These are phyloP conservation scores for Murina feae DNA, from an alignment of 2,113 vertebrate species.

Conservation along the genomic window DNA sequence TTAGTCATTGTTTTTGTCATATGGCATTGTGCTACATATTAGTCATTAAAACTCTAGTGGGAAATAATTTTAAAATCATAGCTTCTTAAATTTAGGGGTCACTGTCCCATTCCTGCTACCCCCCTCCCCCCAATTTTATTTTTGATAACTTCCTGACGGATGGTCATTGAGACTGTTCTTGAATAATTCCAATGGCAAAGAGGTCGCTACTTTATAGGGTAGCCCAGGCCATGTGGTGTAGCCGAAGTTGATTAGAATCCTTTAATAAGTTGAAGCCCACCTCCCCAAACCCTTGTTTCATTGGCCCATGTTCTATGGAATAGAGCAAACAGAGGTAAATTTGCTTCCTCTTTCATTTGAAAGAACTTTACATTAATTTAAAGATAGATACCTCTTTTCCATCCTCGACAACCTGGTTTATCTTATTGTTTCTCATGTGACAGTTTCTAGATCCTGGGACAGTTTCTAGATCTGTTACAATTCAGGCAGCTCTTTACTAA, in stretches of 20 bases:
- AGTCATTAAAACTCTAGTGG: constrained; percentile 44
- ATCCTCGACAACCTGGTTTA: background rate
- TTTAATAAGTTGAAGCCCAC: background rate
- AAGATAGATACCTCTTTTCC: background rate
- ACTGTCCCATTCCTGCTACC: background rate
- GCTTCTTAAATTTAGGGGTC: background rate
- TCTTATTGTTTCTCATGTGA: background rate
- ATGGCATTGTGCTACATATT: background rate
- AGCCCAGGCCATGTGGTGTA: background rate
- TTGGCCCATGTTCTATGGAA: background rate
- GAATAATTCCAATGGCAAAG: background rate
- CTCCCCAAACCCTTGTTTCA: background rate
- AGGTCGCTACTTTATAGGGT: background rate
- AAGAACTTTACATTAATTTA: background rate
- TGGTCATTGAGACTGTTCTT: background rate
- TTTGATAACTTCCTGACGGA: background rate
- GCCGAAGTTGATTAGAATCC: background rate
- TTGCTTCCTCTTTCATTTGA: background rate
- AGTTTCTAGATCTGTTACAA: background rate
- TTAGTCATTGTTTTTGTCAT: constrained; percentile 33
- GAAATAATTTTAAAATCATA: constrained; percentile 39
- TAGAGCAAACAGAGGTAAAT: background rate
- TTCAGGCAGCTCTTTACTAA: background rate
- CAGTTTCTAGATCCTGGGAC: background rate
- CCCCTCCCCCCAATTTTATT: background rate